Base-by-base conservation (phyloP, 2,113 vertebrate genomes). In the Passer domesticus region DNA sequence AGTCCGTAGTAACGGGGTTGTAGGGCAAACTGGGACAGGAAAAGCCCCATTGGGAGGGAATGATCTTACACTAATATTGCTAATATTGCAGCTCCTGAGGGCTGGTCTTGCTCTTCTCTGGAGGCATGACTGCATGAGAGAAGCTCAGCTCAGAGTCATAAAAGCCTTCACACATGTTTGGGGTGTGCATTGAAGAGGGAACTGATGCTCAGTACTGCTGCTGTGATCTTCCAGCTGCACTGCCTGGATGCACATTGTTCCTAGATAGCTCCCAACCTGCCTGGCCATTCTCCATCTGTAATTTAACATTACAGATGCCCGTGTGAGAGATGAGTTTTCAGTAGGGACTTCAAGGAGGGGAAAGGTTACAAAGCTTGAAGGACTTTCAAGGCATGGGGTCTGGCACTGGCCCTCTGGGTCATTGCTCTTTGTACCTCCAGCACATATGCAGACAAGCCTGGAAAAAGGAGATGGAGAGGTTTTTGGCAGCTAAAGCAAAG, bases 241-340 rank as follows among this genome's bases (percentile, higher is more conserved):
- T 59, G 55, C 47, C 39, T 35, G 0, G 2, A 16, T 53, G 31
- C 35, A 46, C 0, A 0, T 33, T 0, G 0, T 82, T 95, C 73
- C 62, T 75, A 50, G 89, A 62, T 16, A 81, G 60, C 56, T 84
- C 73, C 59, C 77, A 78, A 47, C 90, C 60, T 68, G 43, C 73
- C 1, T 0, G 0, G 35, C 66, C 87, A 10, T 77, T 75, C 50
- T n/a, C 47, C 0, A 0, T 25, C 69, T 39, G 56, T 70, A 89
- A 94, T 31, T 74, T 50, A 66, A 95, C 58, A 62, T 16, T n/a
- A n/a, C n/a, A n/a, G n/a, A 2, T 0, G 2, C 0, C 4, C 21
- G 33, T 84, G 47, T 10, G 47, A 92, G 69, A 77, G 47, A 83
- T 28, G 69, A n/a, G 21, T 59, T 92, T 78, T 78, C 81, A 89